These are phyloP conservation scores for Nebria brevicollis DNA, from an alignment of 2,888 invertebrate species.

Conservation along the genomic window DNA sequence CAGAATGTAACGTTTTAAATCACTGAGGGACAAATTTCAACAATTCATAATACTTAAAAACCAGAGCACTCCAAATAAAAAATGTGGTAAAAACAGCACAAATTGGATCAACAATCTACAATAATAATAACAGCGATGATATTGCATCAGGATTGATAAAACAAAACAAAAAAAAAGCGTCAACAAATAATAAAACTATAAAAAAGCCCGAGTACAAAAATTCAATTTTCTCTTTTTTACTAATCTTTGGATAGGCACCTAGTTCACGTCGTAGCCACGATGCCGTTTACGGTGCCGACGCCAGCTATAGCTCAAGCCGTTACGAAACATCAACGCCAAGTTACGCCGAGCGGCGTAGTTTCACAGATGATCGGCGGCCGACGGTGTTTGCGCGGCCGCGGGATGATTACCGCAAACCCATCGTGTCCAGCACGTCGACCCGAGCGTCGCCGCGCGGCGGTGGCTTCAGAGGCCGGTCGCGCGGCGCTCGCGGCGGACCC, in stretches of 20 bases:
- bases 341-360: slow-evolving; percentile 68
- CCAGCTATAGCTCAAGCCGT: slow-evolving; percentile 68
- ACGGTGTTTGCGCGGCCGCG: slow-evolving; percentile 54
- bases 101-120: too few species aligned
- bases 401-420: slow-evolving; percentile 61
- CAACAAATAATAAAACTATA: too few species aligned
- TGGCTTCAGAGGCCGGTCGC: slow-evolving; percentile 53
- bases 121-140: too few species aligned
- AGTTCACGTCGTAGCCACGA: slow-evolving; percentile 58
- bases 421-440: slow-evolving; percentile 56
- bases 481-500: slow-evolving; percentile 62
- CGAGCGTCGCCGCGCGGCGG: slow-evolving; percentile 49
- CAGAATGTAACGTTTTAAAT: too few species aligned
- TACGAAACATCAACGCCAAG: slow-evolving; percentile 68
- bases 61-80: too few species aligned
- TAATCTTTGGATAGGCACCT: slow-evolving; percentile 57
- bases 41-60: too few species aligned
- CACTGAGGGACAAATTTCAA: too few species aligned
- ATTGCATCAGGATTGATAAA: too few species aligned
- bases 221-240: not conserved
- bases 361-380: slow-evolving; percentile 63
- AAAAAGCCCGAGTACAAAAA: too few species aligned
- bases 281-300: slow-evolving; percentile 64
- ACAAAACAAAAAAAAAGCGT: too few species aligned
- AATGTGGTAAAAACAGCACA: too few species aligned